These are phyloP conservation scores for Esox niger DNA, from an alignment of 2,113 vertebrate species.

Conservation along the genomic window DNA sequence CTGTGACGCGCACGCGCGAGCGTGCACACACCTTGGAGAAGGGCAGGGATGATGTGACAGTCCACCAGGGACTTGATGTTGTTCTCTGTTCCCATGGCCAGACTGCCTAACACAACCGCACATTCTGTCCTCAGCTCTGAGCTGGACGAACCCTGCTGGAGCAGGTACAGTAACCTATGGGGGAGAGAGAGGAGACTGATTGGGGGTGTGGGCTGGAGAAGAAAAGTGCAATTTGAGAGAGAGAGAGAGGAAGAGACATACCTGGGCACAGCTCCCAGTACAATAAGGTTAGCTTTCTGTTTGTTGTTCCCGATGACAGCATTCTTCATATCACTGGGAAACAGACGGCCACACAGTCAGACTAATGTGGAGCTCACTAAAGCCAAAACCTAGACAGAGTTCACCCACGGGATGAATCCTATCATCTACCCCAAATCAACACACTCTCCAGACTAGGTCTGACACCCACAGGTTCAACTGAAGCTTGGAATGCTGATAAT, in stretches of 20 bases:
- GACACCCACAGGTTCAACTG: too few relatives aligned
- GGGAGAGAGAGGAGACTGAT: slow-evolving; percentile 61
- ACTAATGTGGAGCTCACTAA: not conserved
- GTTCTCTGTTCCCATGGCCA: slow-evolving; percentile 98
- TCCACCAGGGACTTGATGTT: slow-evolving; percentile 99
- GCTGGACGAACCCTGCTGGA: slow-evolving; percentile 93
- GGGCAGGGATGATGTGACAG: slow-evolving; percentile 97
- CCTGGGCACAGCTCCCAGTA: slow-evolving; percentile 98
- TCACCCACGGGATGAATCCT: too few relatives aligned
- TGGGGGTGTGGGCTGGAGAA: not conserved
- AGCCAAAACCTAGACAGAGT: slow-evolving; percentile 1
- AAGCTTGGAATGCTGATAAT: too few relatives aligned
- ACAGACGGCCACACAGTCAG: slow-evolving; percentile 14
- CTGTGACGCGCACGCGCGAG: not conserved
- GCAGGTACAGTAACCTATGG: slow-evolving; percentile 93
- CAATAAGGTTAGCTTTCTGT: slow-evolving; percentile 99
- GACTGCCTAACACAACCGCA: slow-evolving; percentile 93
- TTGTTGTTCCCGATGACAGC: slow-evolving; percentile 99
- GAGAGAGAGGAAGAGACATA: slow-evolving; percentile 47
- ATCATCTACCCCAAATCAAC: too few relatives aligned
- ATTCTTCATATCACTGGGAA: slow-evolving; percentile 98
- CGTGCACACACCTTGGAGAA: slow-evolving; percentile 84
- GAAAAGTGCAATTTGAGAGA: slow-evolving; percentile 42
- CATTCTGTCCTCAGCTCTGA: slow-evolving; percentile 91
- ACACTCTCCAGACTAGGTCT: too few relatives aligned